Evolutionary conservation across 2,888 invertebrate genomes (phyloP).

Genomic region (Diarsia dahlii): DNA sequence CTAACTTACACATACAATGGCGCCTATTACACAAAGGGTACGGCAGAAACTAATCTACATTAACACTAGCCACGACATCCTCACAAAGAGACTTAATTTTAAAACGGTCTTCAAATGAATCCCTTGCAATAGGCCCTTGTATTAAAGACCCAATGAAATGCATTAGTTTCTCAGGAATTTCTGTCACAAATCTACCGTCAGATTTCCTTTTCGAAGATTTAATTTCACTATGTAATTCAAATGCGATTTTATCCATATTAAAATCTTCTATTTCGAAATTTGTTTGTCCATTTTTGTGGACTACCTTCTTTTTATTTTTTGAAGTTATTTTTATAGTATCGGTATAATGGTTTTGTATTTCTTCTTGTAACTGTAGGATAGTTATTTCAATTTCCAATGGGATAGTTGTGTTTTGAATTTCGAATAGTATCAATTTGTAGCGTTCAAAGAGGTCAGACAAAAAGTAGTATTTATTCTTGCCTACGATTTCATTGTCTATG

Average conservation of each 20-base stretch:
- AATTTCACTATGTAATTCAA: constrained; percentile 33
- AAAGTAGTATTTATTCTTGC: constrained; percentile 28
- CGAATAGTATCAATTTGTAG: constrained; percentile 30
- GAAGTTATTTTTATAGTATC: constrained; percentile 25
- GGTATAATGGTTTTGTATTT: constrained; percentile 9
- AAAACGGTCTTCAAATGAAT: constrained; percentile 8
- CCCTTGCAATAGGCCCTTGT: constrained; percentile 10
- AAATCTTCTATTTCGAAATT: constrained; percentile 31
- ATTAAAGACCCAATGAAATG: constrained; percentile 24
- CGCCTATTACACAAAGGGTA: background rate
- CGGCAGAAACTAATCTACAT: constrained; percentile 5
- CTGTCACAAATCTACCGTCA: background rate
- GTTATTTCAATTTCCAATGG: constrained; percentile 19
- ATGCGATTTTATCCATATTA: constrained; percentile 36
- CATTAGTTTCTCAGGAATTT: constrained; percentile 31
- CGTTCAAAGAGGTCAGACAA: constrained; percentile 39
- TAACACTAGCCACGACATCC: constrained; percentile 6
- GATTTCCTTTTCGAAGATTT: constrained; percentile 23
- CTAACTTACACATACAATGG: background rate
- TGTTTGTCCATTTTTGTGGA: constrained; percentile 16
- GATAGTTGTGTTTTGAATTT: constrained; percentile 25
- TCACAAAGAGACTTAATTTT: constrained; percentile 21
- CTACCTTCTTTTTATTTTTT: constrained; percentile 37
- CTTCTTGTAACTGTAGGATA: constrained; percentile 18
- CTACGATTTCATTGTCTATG: constrained; percentile 36